These are phyloP conservation scores for Horisme vitalbata DNA, from an alignment of 2,888 invertebrate species.

Conservation along the genomic window DNA sequence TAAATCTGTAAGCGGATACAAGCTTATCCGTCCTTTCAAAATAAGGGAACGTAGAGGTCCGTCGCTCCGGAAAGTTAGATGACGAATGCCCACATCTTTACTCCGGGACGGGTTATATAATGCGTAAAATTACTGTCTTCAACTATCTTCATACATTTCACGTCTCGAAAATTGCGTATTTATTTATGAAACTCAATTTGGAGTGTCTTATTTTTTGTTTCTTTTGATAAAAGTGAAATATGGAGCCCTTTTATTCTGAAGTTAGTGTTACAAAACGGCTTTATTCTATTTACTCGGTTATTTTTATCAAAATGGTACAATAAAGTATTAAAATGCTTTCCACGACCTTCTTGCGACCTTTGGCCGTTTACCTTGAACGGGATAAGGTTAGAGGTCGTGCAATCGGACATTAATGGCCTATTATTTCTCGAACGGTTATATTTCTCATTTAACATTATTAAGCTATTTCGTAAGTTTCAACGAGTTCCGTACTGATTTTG, in stretches of 20 bases:
- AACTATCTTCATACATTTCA: slow-evolving; percentile 63
- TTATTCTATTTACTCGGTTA: not conserved
- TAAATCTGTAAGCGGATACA: slow-evolving; percentile 70
- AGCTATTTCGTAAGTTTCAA: not conserved
- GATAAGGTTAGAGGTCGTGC: slow-evolving; percentile 27
- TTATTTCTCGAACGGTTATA: slow-evolving; percentile 21
- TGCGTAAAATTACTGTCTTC: slow-evolving; percentile 77
- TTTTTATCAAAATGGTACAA: slow-evolving; percentile 6
- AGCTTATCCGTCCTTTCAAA: slow-evolving; percentile 68
- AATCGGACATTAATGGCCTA: slow-evolving; percentile 24
- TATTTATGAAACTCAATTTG: slow-evolving; percentile 45
- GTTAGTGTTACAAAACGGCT: not conserved
- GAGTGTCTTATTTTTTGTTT: slow-evolving; percentile 30
- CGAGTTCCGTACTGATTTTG: not conserved
- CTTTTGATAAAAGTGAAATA: slow-evolving; percentile 13
- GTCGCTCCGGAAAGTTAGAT: slow-evolving; percentile 57
- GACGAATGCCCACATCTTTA: slow-evolving; percentile 69
- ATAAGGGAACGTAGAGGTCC: slow-evolving; percentile 58
- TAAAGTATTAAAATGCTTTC: slow-evolving; percentile 16
- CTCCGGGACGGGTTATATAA: slow-evolving; percentile 73
- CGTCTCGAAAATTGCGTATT: slow-evolving; percentile 44
- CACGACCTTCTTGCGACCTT: slow-evolving; percentile 25
- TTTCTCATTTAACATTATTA: slow-evolving; percentile 10
- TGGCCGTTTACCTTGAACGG: slow-evolving; percentile 26
- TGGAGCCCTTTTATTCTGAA: not conserved